Base-by-base conservation (phyloP, 2,113 vertebrate species). In the Neodontobutis hainanensis region DNA sequence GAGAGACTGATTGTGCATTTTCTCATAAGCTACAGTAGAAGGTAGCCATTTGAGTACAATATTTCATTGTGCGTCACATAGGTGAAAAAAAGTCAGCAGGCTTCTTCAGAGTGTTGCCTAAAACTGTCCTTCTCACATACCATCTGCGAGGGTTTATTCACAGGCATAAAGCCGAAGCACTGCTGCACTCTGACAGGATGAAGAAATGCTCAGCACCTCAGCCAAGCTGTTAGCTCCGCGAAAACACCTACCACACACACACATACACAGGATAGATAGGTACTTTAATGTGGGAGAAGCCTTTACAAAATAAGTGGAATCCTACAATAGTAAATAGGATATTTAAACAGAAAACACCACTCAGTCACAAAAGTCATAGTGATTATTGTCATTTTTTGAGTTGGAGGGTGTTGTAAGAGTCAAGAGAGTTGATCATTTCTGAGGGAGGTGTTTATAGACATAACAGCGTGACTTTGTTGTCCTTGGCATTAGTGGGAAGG, bases 81-180 rank as follows among this genome's bases (percentile, higher is more conserved):
- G n/a, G 38, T 58, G 32, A 55, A 14, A 15, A 16, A 3, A 58
- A 58, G 15, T 36, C 56, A 42, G 51, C 3, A 65, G 51, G n/a
- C 2, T 47, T 77, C 48, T 64, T 51, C 35, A 27, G 40, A 60
- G 55, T 3, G 5, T 19, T 49, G 51, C 53, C 15, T 10, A 35
- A 40, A 36, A 49, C 40, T 53, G 56, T 57, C 35, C 56, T 60
- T 75, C 59, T 65, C 42, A 85, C 75, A 3, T 12, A 59, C 82
- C 87, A 88, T 86, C 82, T 90, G 87, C 68, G 84, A 49, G 40
- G 61, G 67, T 85, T 84, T 53, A 65, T 53, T 55, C 61, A 63
- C 51, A 59, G 73, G 61, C 76, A 40, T 45, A 61, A 71, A 75
- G 68, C 67, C 68, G 36, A 70, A 64, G 66, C 52, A 53, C 58